Conservation (phyloP, 2,113 vertebrate genomes). For the Clinocottus analis region DNA sequence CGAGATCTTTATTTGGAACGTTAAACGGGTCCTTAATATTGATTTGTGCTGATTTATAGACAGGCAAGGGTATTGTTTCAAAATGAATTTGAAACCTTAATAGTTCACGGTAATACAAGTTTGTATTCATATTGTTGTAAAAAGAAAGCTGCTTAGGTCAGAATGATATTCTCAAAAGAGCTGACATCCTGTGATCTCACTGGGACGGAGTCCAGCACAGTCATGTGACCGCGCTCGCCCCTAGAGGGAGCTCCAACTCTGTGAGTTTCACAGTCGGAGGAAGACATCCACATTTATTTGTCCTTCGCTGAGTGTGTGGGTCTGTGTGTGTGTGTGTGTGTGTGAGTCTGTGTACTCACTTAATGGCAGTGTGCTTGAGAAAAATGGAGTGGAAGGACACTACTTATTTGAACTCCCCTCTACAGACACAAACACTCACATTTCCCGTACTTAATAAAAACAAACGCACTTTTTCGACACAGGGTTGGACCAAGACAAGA, state of each 20-base stretch:
- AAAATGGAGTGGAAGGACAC: slow-evolving; percentile 21
- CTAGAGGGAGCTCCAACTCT: slow-evolving; percentile 74
- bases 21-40: background rate
- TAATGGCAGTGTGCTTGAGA: slow-evolving; percentile 23
- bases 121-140: background rate
- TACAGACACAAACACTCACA: background rate
- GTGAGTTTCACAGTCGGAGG: background rate
- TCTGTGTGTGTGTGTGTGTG: too few species aligned
- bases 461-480: slow-evolving; percentile 1
- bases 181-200: slow-evolving; percentile 8
- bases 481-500: too few species aligned
- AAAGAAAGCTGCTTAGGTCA: slow-evolving; percentile 16
- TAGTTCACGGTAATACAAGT: background rate
- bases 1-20: background rate
- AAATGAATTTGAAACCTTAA: background rate
- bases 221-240: slow-evolving; percentile 20
- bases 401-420: slow-evolving; percentile 12
- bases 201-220: background rate
- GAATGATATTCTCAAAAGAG: slow-evolving; percentile 19
- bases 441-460: background rate
- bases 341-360: background rate
- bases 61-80: background rate
- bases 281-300: slow-evolving; percentile 8
- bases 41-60: background rate
- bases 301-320: slow-evolving; percentile 6